These are phyloP conservation scores for Lophius piscatorius DNA, from an alignment of 2,113 vertebrate genomes.

Conservation along the genomic window DNA sequence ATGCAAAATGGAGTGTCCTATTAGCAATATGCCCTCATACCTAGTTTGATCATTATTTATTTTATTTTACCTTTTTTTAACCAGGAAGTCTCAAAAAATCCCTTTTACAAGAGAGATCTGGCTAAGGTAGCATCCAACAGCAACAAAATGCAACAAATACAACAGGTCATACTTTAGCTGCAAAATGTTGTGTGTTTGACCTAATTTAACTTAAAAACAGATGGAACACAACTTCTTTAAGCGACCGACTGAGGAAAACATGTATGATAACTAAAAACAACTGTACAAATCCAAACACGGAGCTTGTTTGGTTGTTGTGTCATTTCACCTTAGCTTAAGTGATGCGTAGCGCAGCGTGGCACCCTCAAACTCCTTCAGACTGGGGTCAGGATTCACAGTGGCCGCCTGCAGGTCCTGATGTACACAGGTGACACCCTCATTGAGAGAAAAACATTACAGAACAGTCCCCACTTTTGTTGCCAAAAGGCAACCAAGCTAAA, in stretches of 20 bases:
- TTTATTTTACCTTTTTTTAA: no score
- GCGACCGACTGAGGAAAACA: constrained; percentile 30
- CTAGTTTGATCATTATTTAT: not conserved
- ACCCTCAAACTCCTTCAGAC: constrained; percentile 98
- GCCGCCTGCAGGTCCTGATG: constrained; percentile 93
- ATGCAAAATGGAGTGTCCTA: not conserved
- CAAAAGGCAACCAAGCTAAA: constrained; percentile 1
- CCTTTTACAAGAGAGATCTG: no score
- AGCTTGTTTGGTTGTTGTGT: not conserved
- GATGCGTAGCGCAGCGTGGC: constrained; percentile 96
- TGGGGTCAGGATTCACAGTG: constrained; percentile 95
- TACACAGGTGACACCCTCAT: constrained; percentile 36
- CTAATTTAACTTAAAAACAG: constrained; percentile 16
- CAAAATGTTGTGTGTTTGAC: no score
- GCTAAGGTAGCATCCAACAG: no score
- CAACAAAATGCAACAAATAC: no score
- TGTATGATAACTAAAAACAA: no score
- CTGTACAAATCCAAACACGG: not conserved
- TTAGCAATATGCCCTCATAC: constrained; percentile 2
- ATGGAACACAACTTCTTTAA: constrained; percentile 41
- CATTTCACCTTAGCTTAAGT: constrained; percentile 87
- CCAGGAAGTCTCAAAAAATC: no score
- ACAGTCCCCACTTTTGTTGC: not conserved
- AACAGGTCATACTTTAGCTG: no score
- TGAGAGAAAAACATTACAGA: constrained; percentile 7